Evolutionary conservation across 1,140 invertebrate genomes (phyloP), one percentile per base, ranked within the genome.

Genomic region (Sitophilus oryzae): DNA sequence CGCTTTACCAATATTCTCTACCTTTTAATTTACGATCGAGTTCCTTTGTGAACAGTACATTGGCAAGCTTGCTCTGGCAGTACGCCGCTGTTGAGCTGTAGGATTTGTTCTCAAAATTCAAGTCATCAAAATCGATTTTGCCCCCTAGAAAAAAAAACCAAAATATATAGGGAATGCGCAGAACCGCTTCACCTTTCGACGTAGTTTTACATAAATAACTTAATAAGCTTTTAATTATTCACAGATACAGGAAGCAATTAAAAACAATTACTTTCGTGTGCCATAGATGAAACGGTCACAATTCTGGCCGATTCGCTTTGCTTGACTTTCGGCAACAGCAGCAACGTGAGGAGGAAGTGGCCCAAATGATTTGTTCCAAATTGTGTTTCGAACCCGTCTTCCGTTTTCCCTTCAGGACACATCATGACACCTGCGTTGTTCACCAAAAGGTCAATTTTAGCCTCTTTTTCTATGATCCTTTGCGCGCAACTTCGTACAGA

Each of bases 351-450:
- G 21, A 93, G 74, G 66, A 93, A 94, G 64, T 93, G 91, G 0
- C 88, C 88, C 43, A 91, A 71, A 70, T 91, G 82, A 69, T 91
- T 91, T 0, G 83, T 81, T 11, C 83, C 86, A 14, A 91, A 74
- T 56, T 91, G 85, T 45, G 79, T 79, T 68, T 95, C 93, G 66
- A 86, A 86, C 1, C 89, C 89, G 63, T 94, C 89, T 53, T 79
- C 79, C 0, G 84, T 86, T 52, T 78, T 77, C 35, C 64, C 41
- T 52, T 79, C 72, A 0, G 84, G 88, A 52, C 79, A 83, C 73
- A 80, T 77, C 81, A 86, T 89, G 0, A 90, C 77, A 1, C 82
- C 89, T 42, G 89, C 90, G 74, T 92, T 93, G 60, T 91, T 90
- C 11, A 92, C 80, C 2, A 93, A 72, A 34, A 89, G 71, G 63